Base-by-base conservation (phyloP, 2,888 invertebrate species). In the Harpalus rufipes region DNA sequence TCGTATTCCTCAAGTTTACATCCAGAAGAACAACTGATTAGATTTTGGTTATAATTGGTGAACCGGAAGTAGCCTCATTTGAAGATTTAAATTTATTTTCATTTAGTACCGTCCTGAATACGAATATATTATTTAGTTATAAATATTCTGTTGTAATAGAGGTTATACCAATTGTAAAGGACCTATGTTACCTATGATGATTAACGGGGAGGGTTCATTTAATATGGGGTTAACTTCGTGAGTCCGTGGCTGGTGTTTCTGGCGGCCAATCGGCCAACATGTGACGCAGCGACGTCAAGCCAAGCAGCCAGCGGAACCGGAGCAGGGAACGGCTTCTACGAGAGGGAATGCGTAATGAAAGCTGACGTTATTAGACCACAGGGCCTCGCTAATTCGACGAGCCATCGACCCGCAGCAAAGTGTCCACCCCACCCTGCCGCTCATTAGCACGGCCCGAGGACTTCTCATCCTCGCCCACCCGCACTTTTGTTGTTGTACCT, bases 271-370 rank as follows among this genome's bases (percentile, higher is more conserved):
- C 44, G 41, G 7, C 51, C 51, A 76, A 21, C 21, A 51, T 76
- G 76, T 51, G 76, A 76, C 76, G 76, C 76, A 25, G 32, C 32
- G 32, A 32, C 32, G 32, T 32, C 32, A 32, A 32, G 32, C 32
- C 16, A 32, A 65, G 32, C 65, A 16, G 21, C 41, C n/a, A 72
- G 14, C 56, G 25, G 21, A 78, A 78, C 72, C 65, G 25, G 21
- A 65, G 65, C 65, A 65, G 58, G 58, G 10, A 21, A 16, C 63
- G 18, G 68, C 65, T 56, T 56, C 72, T 72, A 68, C 84, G 61
- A 63, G 84, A 84, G 84, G 39, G 84, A 84, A 84, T 84, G 84
- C 84, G 84, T 84, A 84, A 84, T 84, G 84, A 84, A 84, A 84
- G 84, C 84, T 78, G 84, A 84, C 84, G 78, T 84, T 84, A 84